These are phyloP conservation scores for Cheilosia vernalis DNA, from an alignment of 2,888 invertebrate genomes.

Conservation along the genomic window DNA sequence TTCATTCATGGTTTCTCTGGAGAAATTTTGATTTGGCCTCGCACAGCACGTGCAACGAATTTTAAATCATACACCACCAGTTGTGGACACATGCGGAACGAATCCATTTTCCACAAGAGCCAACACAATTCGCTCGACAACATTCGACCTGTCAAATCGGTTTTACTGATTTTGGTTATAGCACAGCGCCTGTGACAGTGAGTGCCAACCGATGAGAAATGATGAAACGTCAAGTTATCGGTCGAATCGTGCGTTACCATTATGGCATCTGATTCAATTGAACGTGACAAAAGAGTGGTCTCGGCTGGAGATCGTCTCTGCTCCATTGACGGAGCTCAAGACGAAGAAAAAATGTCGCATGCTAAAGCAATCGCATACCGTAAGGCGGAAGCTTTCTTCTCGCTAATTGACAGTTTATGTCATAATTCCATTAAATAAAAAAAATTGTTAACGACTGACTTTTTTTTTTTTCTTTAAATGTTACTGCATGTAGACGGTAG, in stretches of 20 bases:
- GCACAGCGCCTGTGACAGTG: slow-evolving; percentile 52
- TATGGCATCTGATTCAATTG: slow-evolving; percentile 16
- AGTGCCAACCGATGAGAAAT: slow-evolving; percentile 7
- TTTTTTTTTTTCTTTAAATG: neutral
- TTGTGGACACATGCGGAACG: neutral
- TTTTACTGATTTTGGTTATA: slow-evolving; percentile 31
- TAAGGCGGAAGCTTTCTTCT: slow-evolving; percentile 61
- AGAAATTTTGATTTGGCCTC: slow-evolving; percentile 59
- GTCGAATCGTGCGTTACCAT: slow-evolving; percentile 5
- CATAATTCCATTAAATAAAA: slow-evolving; percentile 41
- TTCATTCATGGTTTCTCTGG: slow-evolving; percentile 65
- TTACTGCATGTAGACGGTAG: neutral
- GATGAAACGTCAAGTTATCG: slow-evolving; percentile 47
- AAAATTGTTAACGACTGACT: slow-evolving; percentile 20
- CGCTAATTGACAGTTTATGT: slow-evolving; percentile 66
- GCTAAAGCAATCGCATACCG: slow-evolving; percentile 6
- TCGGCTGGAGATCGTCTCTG: neutral
- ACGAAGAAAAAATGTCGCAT: neutral
- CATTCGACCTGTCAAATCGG: slow-evolving; percentile 19
- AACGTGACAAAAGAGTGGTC: slow-evolving; percentile 31
- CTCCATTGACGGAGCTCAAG: neutral
- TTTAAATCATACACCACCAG: slow-evolving; percentile 17
- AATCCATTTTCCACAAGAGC: slow-evolving; percentile 27
- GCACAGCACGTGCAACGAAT: slow-evolving; percentile 52
- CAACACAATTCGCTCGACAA: slow-evolving; percentile 14